Evolutionary conservation across 2,797 vertebrate species (phyloP).

Genomic region (Agapornis canus): DNA sequence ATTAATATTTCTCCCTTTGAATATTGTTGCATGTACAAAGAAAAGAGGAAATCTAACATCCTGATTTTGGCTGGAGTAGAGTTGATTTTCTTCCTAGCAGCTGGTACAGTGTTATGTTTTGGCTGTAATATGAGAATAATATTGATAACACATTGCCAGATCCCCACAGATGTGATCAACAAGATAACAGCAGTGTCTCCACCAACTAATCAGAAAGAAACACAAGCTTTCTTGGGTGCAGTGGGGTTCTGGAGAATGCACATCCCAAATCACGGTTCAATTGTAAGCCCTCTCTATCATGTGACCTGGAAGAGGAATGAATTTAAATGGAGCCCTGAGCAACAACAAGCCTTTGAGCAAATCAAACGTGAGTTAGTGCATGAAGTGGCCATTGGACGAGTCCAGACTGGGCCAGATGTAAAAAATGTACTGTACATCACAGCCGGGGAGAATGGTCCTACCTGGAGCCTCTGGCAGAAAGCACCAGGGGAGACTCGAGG

Average conservation of each 20-base stretch:
- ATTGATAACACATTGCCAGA: neutral
- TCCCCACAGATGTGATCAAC: neutral
- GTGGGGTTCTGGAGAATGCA: neutral
- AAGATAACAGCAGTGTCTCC: neutral
- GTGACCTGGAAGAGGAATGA: neutral
- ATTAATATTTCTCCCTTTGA: neutral
- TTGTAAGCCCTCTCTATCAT: neutral
- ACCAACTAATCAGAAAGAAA: neutral
- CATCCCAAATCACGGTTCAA: neutral
- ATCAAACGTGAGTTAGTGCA: accelerated
- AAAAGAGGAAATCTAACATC: neutral
- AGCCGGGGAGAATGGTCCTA: neutral
- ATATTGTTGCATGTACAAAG: neutral
- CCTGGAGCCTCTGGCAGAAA: neutral
- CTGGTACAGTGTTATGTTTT: neutral
- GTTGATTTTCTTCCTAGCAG: neutral
- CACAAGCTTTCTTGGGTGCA: neutral
- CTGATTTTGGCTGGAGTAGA: neutral
- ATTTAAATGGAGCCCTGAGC: neutral
- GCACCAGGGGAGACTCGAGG: neutral
- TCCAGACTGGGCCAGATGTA: accelerated
- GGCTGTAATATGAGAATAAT: neutral
- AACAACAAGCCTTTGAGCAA: neutral
- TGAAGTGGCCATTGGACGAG: neutral
- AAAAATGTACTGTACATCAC: neutral